A percentile compares a stretch with the other conserved stretches of the same genome.
Conservation (phyloP, 2,888 invertebrate species). For the Colostygia pectinataria region DNA sequence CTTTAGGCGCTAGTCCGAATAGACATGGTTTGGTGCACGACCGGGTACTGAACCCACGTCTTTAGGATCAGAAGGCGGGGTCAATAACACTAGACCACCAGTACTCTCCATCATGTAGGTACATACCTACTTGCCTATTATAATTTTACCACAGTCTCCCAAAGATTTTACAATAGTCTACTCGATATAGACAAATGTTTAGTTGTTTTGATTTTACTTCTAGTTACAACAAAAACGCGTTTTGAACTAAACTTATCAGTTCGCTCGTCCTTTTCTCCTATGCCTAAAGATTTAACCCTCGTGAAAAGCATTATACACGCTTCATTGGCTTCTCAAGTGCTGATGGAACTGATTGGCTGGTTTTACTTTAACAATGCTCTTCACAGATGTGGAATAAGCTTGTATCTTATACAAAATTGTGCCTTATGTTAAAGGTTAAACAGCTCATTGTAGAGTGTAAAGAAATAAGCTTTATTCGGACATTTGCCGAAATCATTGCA, state of each 20-base stretch:
- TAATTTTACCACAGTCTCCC: too few species aligned
- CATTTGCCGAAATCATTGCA: constrained; percentile 57
- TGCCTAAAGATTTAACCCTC: constrained; percentile 70
- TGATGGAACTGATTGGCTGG: constrained; percentile 80
- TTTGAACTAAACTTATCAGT: constrained; percentile 12
- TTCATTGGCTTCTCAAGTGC: constrained; percentile 78
- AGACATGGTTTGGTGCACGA: too few species aligned
- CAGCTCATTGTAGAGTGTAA: constrained; percentile 29
- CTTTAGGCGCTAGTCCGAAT: too few species aligned
- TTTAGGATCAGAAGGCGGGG: too few species aligned
- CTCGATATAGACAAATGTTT: too few species aligned
- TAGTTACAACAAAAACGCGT: neutral
- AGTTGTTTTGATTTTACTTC: too few species aligned
- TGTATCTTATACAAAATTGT: constrained; percentile 32
- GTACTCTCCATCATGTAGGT: too few species aligned
- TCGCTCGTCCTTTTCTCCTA: constrained; percentile 4
- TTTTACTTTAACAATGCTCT: constrained; percentile 69
- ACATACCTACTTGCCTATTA: too few species aligned
- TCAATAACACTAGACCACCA: too few species aligned
- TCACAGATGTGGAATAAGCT: constrained; percentile 37
- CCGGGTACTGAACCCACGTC: too few species aligned
- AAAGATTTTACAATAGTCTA: too few species aligned
- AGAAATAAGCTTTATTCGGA: constrained; percentile 26
- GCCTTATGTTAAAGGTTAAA: constrained; percentile 28
- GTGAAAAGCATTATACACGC: constrained; percentile 67